These are phyloP conservation scores for Drosophila atripex DNA, from an alignment of 2,888 invertebrate species.

Conservation along the genomic window DNA sequence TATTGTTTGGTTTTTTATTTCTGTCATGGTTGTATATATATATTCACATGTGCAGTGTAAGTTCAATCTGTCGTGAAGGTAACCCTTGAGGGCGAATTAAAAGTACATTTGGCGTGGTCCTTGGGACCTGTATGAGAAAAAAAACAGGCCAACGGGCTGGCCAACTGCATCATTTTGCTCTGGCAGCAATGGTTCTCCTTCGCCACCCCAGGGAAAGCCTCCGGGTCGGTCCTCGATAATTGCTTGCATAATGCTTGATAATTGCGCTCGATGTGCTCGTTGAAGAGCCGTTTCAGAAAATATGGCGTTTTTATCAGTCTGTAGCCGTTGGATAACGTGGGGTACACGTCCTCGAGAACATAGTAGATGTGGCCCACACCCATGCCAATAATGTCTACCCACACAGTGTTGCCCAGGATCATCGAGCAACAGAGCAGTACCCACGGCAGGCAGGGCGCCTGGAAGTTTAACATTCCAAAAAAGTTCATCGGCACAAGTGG, in stretches of 20 bases:
- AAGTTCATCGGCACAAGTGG: slow-evolving; percentile 98
- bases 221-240: slow-evolving; percentile 95
- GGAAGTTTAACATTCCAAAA: slow-evolving; percentile 97
- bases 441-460: slow-evolving; percentile 99
- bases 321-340: slow-evolving; percentile 95
- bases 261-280: slow-evolving; percentile 91
- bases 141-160: slow-evolving; percentile 41
- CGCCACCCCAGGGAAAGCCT: slow-evolving; percentile 92
- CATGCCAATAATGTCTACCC: slow-evolving; percentile 99
- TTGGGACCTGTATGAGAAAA: slow-evolving; percentile 42
- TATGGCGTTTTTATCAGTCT: slow-evolving; percentile 95
- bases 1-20: too few species aligned
- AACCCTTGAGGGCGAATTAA: slow-evolving; percentile 56
- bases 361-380: slow-evolving; percentile 99
- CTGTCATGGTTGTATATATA: slow-evolving; percentile 60
- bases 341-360: slow-evolving; percentile 99
- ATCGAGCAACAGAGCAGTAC: slow-evolving; percentile 98
- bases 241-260: slow-evolving; percentile 93
- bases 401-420: slow-evolving; percentile 96
- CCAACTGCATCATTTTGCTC: slow-evolving; percentile 16
- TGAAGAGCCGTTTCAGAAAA: slow-evolving; percentile 95
- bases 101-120: slow-evolving; percentile 35
- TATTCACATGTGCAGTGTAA: slow-evolving; percentile 73
- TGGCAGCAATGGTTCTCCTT: slow-evolving; percentile 55
- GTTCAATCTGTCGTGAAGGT: slow-evolving; percentile 58